Evolutionary conservation across 2,888 invertebrate genomes (phyloP), one percentile per base, ranked within the genome.

Genomic region (Arctia plantaginis): DNA sequence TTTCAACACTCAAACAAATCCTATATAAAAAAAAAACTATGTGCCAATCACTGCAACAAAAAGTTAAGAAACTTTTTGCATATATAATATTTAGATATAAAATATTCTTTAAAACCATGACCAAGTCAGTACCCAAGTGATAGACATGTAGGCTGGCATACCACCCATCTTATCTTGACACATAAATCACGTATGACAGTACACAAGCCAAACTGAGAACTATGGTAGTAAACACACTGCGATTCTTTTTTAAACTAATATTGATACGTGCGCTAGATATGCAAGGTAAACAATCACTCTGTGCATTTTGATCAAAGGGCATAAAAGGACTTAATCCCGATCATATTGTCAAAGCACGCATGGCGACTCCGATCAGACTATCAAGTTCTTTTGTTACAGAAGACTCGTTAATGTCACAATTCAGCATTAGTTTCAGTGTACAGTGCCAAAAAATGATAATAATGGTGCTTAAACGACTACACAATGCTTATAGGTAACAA

Each of bases 281-380:
- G 69, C 12, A 41, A 73, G 27, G 79, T 79, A 81, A 79, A 83
- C 77, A 83, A 72, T 72, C 35, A 71, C 66, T 68, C 33, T 67
- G 27, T 41, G 66, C 15, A 64, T 68, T 79, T 59, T 62, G 71
- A 74, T 67, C 47, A 66, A 55, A 12, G 65, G 68, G 39, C 71
- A 77, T 35, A 59, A 71, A 66, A 72, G 55, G 67, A 73, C 65
- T 65, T 69, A 73, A 77, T 7, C 77, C 74, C 83, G 75, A 83
- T 85, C 78, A 79, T 86, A 84, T 88, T 91, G 92, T 91, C 91
- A 91, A 89, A 90, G 89, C 91, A 93, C 94, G 93, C 94, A 94
- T 94, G 95, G 94, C 93, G 92, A 91, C 90, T 87, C 78, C 73
- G 82, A 74, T 76, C 41, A 72, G 74, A 71, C 71, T 77, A 79